Percentiles rank a stretch among this genome's conserved stretches.
These are phyloP conservation scores for Brenthis hecate DNA, from an alignment of 2,888 invertebrate genomes.

Conservation along the genomic window DNA sequence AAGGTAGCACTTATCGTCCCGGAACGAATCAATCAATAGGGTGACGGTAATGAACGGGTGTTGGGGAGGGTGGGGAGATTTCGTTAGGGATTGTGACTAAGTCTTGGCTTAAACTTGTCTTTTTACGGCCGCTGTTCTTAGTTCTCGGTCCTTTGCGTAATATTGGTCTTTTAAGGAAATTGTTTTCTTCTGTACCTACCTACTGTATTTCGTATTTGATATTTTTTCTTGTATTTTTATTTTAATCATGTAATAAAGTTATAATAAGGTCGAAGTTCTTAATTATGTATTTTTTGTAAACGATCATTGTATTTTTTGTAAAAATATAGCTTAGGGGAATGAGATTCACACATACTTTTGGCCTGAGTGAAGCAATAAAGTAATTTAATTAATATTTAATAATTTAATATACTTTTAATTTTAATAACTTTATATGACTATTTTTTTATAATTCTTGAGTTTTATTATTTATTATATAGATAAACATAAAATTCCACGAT, in stretches of 20 bases:
- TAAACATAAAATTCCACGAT: too few relatives aligned
- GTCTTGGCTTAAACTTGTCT: constrained; percentile 34
- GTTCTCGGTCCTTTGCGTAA: constrained; percentile 15
- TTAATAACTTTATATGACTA: too few relatives aligned
- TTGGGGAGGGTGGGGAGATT: constrained; percentile 44
- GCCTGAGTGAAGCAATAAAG: too few relatives aligned
- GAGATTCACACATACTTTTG: too few relatives aligned
- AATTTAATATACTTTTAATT: too few relatives aligned
- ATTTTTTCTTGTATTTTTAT: background rate
- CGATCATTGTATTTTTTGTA: too few relatives aligned
- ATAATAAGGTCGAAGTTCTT: too few relatives aligned
- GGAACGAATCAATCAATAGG: constrained; percentile 64
- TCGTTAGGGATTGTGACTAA: constrained; percentile 31
- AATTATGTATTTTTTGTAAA: too few relatives aligned
- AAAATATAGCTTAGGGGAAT: too few relatives aligned
- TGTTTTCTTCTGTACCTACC: constrained; percentile 8
- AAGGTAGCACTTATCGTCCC: constrained; percentile 64
- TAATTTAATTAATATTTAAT: too few relatives aligned
- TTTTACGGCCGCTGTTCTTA: constrained; percentile 31
- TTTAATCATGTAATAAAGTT: background rate
- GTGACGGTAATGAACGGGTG: constrained; percentile 55
- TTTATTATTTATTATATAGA: too few relatives aligned
- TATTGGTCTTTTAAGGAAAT: constrained; percentile 24
- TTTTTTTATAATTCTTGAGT: too few relatives aligned
- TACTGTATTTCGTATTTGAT: background rate